Base-by-base conservation (phyloP, 2,113 vertebrate genomes). In the Physeter macrocephalus region DNA sequence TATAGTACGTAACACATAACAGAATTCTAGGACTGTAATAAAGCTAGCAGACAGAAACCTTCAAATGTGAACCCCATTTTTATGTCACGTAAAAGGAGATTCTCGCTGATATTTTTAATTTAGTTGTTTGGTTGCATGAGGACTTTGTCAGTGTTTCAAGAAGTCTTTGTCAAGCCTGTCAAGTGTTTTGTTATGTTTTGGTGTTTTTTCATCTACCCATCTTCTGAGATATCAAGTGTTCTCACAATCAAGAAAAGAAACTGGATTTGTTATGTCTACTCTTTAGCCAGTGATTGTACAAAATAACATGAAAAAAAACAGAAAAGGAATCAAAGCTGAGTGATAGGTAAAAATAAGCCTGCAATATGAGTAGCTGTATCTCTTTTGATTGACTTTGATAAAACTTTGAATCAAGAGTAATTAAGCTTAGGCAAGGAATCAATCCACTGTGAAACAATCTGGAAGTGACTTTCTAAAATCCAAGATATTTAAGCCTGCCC, bases 361-460 rank as follows among this genome's bases (percentile, higher is more conserved):
- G 5, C 3, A 61, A 27, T 52, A 89, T 36, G 7, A 93, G 62
- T 11, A 82, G 27, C 27, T 0, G 3, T 66, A 23, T 84, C 46
- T 95, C 34, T 95, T 6, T 0, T 78, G n/a, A 78, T 2, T 80
- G 49, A 54, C 13, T 9, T 87, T 93, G 87, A 87, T 94, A 90
- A 21, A 14, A 71, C 5, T 88, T 54, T 92, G 92, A 90, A n/a
- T 57, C 92, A 81, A 62, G 95, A 89, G 2, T 93, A 34, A 80
- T 92, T 96, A 89, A 92, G 41, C 62, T 46, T 71, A 96, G 85
- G 71, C 34, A 75, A 94, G 27, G 82, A 64, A 91, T 67, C 91
- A 61, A 43, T 80, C 52, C 12, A 18, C 27, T 29, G 39, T 36
- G 67, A 85, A 92, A 81, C 1, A 81, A 72, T 83, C 54, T 69